Conservation (phyloP, 2,113 vertebrate species). For the Zosterops japonicus region DNA sequence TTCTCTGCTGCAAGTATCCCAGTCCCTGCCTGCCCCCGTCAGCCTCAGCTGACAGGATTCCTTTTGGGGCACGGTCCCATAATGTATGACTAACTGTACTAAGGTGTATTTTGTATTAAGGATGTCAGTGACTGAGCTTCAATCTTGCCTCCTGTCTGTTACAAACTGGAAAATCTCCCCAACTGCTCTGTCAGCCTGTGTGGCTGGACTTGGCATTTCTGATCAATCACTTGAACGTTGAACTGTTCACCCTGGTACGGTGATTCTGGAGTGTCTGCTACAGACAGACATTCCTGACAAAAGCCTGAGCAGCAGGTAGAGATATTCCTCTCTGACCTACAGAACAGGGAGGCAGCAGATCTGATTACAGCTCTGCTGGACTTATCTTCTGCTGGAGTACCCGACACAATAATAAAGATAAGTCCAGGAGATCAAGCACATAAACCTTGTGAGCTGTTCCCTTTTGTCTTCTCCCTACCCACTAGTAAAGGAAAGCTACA, state of each 20-base stretch:
- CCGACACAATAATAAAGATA: neutral
- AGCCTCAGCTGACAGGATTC: neutral
- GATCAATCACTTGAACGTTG: neutral
- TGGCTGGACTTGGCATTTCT: neutral
- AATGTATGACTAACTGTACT: neutral
- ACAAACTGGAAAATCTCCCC: neutral
- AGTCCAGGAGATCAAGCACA: neutral
- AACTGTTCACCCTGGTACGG: accelerated
- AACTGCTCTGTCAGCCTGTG: neutral
- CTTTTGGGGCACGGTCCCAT: neutral
- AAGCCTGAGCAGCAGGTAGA: neutral
- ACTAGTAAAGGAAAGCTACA: neutral
- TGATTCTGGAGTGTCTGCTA: neutral
- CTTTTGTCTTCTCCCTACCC: neutral
- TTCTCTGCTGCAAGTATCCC: neutral
- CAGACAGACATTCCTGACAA: neutral
- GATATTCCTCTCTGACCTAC: neutral
- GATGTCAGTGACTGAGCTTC: neutral
- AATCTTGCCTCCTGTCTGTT: neutral
- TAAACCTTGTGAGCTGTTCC: neutral
- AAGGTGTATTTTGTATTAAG: neutral
- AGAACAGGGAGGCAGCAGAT: neutral
- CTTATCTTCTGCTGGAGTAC: neutral
- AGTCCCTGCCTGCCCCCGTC: neutral
- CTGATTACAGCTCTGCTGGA: neutral